phyloP scores from a whole-genome alignment of 2,113 vertebrate species.

The Saccopteryx leptura region DNA sequence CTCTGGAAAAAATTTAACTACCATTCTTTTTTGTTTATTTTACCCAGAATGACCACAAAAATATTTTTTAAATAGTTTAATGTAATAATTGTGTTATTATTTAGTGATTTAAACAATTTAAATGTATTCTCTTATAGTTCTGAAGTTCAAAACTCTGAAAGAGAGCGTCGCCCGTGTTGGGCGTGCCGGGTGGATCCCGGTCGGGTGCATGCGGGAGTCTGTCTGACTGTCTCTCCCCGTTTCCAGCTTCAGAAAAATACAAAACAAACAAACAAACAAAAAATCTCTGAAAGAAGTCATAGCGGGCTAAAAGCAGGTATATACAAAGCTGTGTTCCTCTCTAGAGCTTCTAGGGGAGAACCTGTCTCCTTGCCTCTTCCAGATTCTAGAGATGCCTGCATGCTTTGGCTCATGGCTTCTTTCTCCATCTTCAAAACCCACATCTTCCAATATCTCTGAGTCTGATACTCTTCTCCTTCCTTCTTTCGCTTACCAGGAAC shows the following conservation, averaged over 20 bases:
- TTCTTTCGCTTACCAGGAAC: not conserved
- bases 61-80: not conserved
- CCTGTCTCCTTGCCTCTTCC: not conserved
- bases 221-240: too few relatives aligned
- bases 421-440: not conserved
- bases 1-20: not conserved
- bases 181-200: too few relatives aligned
- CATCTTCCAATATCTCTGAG: not conserved
- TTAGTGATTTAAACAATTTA: not conserved
- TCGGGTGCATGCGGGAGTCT: too few relatives aligned
- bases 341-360: not conserved
- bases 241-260: too few relatives aligned
- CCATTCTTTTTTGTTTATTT: constrained; percentile 21
- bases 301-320: not conserved
- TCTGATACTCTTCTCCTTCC: not conserved
- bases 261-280: too few relatives aligned
- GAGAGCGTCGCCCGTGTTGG: not conserved
- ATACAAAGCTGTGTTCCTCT: not conserved
- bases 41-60: not conserved
- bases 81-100: not conserved
- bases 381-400: not conserved
- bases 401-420: not conserved
- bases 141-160: not conserved
- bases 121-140: not conserved
- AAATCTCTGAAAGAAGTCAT: not conserved